A percentile compares a stretch with the other conserved stretches of the same genome.
Conservation (phyloP, 2,113 vertebrate species). For the Sinocyclocheilus rhinocerous region DNA sequence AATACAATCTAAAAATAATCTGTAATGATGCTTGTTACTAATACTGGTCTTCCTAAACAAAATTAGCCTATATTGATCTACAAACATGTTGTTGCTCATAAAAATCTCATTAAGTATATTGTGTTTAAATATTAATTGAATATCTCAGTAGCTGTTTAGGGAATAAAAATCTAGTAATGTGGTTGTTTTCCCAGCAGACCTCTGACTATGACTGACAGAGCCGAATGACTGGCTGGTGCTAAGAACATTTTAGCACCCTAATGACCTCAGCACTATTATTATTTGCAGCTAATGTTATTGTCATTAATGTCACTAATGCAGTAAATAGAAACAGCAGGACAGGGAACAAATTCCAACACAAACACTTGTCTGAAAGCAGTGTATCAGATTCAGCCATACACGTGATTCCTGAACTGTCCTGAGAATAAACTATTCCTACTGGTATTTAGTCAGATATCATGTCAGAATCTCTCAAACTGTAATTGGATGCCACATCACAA, state of each 20-base stretch:
- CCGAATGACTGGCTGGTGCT: conserved; percentile 50
- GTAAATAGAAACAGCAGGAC: conserved; percentile 58
- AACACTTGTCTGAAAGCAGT: conserved; percentile 7
- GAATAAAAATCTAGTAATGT: conserved; percentile 8
- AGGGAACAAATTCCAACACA: conserved; percentile 41
- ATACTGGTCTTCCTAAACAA: background rate
- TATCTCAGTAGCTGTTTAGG: background rate
- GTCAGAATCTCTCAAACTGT: background rate
- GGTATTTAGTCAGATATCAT: background rate
- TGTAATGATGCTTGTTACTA: background rate
- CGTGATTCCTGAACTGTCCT: background rate
- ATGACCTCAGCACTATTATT: conserved; percentile 69
- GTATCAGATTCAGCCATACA: conserved; percentile 32
- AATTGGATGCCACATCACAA: background rate
- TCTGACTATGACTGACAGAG: conserved; percentile 44
- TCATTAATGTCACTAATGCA: conserved; percentile 22
- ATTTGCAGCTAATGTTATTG: conserved; percentile 54
- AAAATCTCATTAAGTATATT: background rate
- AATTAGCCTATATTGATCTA: background rate
- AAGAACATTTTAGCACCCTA: conserved; percentile 44
- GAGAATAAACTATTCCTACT: background rate
- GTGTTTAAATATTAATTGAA: background rate
- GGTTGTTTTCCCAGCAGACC: conserved; percentile 47
- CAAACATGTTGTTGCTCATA: background rate
- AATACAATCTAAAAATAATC: background rate